These are phyloP conservation scores for Apamea sordens DNA, from an alignment of 2,888 invertebrate genomes.

Conservation along the genomic window DNA sequence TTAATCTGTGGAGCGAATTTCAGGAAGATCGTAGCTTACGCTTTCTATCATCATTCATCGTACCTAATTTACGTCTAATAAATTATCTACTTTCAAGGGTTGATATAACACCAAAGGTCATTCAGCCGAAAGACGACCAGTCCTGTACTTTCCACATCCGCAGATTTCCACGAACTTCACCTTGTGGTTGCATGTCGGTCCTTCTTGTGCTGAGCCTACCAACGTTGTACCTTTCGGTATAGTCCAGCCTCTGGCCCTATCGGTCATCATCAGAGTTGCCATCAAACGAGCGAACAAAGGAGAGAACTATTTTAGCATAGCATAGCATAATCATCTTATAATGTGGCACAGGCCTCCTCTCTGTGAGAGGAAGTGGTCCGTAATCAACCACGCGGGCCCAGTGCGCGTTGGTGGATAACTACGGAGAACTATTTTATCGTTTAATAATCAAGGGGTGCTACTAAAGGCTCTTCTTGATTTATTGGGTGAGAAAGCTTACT, in stretches of 20 bases:
- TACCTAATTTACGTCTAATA: background rate
- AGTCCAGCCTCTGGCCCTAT: no score
- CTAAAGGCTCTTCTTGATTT: no score
- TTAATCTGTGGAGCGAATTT: background rate
- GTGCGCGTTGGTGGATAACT: no score
- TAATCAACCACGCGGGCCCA: no score
- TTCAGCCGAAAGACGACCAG: background rate
- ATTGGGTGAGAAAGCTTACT: no score
- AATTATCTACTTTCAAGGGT: background rate
- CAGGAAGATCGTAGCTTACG: background rate
- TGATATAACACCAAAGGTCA: background rate
- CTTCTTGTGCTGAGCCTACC: background rate
- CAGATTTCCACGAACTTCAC: background rate
- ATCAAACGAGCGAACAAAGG: background rate
- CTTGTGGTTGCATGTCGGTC: background rate
- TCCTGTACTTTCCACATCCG: background rate
- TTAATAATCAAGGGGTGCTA: background rate
- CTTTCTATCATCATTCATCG: background rate
- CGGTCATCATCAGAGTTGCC: background rate
- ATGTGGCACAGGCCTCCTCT: no score
- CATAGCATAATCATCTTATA: no score
- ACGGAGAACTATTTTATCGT: background rate
- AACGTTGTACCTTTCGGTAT: no score
- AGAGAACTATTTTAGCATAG: no score
- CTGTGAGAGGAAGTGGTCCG: no score